Evolutionary conservation across 2,888 invertebrate species (phyloP), one percentile per base, ranked within the genome.

Genomic region (Homarus gammarus): DNA sequence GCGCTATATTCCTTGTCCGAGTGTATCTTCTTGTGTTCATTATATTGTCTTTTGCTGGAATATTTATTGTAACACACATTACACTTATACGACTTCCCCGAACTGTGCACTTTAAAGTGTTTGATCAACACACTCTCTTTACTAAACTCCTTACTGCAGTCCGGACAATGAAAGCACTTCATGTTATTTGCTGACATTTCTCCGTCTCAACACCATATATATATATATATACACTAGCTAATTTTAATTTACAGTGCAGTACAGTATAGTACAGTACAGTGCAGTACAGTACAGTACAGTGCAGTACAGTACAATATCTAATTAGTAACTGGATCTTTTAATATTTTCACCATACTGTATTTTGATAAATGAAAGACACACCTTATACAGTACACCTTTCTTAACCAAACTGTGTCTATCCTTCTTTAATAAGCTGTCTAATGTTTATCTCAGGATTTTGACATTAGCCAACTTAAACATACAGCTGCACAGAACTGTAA

Each of bases 51-150:
- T 40, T 73, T 73, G 22, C 40, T 38, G 8, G 73, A 18, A 73
- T 40, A 73, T 40, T n/a, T 31, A 40, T 22, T 38, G n/a, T 73
- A 40, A 73, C 73, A 73, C 38, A 73, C 31, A 36, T 36, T 40
- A 73, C 73, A 73, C 40, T 31, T 33, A 40, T 73, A 73, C 2
- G 33, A 40, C 40, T 73, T 73, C 36, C 38, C 40, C 36, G 73
- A 40, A n/a, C 73, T 73, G 73, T 73, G 73, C 38, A 73, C 73
- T 40, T 73, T 73, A n/a, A 73, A 73, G 36, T 73, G 73, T n/a
- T 40, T 73, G 33, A 73, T 33, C 15, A 73, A 73, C 15, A 22
- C 36, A 12, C 36, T 73, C n/a, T 73, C 73, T 73, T 73, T 73
- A 15, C 38, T 40, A 73, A 73, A 73, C 36, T 73, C 73, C 18